Conservation (phyloP, 2,888 invertebrate species). For the Oligia latruncula region DNA sequence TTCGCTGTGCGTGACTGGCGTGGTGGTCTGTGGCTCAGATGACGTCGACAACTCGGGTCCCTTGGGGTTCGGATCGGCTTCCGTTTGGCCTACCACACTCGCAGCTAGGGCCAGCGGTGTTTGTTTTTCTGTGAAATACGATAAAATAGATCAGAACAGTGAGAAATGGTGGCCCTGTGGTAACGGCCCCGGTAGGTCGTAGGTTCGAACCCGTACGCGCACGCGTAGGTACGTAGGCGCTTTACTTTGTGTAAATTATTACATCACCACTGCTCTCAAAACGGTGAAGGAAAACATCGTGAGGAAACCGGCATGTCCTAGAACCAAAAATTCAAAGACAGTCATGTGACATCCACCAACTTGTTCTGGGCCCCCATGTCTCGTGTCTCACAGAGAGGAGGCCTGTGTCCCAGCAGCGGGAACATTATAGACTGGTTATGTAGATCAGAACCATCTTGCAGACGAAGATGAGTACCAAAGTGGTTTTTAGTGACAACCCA, state of each 20-base stretch:
- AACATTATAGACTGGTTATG: no score
- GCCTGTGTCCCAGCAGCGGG: no score
- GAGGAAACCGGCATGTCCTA: neutral
- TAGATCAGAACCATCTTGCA: no score
- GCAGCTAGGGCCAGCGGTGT: slow-evolving; percentile 57
- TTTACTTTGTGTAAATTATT: neutral
- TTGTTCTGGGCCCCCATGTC: neutral
- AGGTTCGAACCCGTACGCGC: neutral
- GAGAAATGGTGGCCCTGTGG: neutral
- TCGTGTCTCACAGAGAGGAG: neutral
- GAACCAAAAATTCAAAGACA: neutral
- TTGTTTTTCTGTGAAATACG: slow-evolving; percentile 54
- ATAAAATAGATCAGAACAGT: neutral
- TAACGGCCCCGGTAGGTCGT: neutral
- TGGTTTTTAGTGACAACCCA: neutral
- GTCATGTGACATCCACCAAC: neutral
- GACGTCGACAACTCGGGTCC: slow-evolving; percentile 7
- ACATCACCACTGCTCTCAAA: neutral
- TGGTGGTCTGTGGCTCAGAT: slow-evolving; percentile 25
- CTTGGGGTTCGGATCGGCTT: slow-evolving; percentile 65
- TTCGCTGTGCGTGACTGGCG: neutral
- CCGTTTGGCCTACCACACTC: slow-evolving; percentile 64
- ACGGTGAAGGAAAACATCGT: neutral
- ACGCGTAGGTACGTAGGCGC: neutral
- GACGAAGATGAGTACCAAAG: neutral